Evolutionary conservation across 2,797 vertebrate species (phyloP), one percentile per base, ranked within the genome.

Genomic region (Eleutherodactylus coqui): DNA sequence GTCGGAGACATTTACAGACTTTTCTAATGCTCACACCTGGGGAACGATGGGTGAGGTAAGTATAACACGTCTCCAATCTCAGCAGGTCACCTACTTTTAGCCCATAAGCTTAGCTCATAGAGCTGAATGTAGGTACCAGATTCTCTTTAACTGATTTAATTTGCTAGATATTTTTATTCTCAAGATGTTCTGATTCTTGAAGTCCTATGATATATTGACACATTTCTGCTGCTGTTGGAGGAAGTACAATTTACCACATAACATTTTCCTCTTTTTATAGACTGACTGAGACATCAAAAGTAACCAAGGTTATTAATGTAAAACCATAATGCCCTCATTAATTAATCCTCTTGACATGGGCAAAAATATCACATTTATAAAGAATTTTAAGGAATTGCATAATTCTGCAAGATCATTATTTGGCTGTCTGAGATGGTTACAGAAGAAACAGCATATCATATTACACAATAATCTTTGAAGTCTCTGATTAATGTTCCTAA

Each of bases 401-500:
- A 64, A 60, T 64, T 75, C 77, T 72, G 79, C 49, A 79, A 86
- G 51, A 85, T 80, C 78, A 81, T 86, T 86, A 86, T 81, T 64
- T 58, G 47, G 29, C 77, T 85, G 41, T 43, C 67, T 73, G 29
- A 29, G 69, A 85, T 80, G 27, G 70, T 58, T 81, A 72, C 36
- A 69, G 79, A 86, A 86, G 79, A 82, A 86, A 86, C 72, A 53
- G 79, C 73, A 82, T 86, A 82, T 51, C 53, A 77, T 86, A 86
- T 77, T 55, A 60, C 53, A 76, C 79, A 82, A 82, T 86, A 82
- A 81, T 75, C 84, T 85, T 85, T 85, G 84, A 85, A 85, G 84
- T 80, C 77, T 21, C 51, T 86, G 84, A 86, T 86, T 86, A 86
- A 86, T 86, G 84, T 75, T 62, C 77, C 72, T 67, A 86, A 86